Conservation (phyloP, 2,113 vertebrate species). For the Ptilonorhynchus violaceus region DNA sequence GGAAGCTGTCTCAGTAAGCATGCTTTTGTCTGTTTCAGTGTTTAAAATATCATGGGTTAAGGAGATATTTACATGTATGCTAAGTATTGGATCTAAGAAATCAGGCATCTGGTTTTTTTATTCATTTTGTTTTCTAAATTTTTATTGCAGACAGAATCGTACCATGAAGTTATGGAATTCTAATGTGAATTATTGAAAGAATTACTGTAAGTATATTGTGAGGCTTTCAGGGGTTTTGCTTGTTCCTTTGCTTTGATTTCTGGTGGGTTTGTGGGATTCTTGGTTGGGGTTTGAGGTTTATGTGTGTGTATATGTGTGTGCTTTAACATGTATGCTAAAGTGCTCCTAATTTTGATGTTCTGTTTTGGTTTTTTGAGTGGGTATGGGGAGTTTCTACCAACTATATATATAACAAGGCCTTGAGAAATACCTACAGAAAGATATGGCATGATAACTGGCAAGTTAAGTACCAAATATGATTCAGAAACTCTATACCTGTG, state of each 20-base stretch:
- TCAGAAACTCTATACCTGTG: not conserved
- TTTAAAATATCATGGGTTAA: not conserved
- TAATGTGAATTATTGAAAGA: not conserved
- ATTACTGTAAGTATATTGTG: not conserved
- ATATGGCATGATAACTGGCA: not conserved
- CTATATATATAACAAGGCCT: not conserved
- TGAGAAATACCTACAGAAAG: not conserved
- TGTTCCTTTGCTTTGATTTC: not conserved
- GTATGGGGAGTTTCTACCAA: not conserved
- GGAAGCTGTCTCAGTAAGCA: not conserved
- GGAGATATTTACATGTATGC: not conserved
- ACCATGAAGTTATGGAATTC: not conserved
- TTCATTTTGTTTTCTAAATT: not conserved
- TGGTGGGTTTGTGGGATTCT: not conserved
- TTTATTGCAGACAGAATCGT: not conserved
- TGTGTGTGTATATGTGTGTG: not conserved
- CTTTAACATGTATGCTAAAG: not conserved
- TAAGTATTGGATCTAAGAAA: not conserved
- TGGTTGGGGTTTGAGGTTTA: accelerated
- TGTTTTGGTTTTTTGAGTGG: not conserved
- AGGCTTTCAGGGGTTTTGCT: accelerated
- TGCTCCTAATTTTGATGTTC: not conserved
- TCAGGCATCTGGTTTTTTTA: accelerated
- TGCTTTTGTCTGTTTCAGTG: not conserved
- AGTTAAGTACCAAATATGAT: not conserved